phyloP scores from a whole-genome alignment of 2,888 invertebrate species.

The Temnothorax ravouxi region DNA sequence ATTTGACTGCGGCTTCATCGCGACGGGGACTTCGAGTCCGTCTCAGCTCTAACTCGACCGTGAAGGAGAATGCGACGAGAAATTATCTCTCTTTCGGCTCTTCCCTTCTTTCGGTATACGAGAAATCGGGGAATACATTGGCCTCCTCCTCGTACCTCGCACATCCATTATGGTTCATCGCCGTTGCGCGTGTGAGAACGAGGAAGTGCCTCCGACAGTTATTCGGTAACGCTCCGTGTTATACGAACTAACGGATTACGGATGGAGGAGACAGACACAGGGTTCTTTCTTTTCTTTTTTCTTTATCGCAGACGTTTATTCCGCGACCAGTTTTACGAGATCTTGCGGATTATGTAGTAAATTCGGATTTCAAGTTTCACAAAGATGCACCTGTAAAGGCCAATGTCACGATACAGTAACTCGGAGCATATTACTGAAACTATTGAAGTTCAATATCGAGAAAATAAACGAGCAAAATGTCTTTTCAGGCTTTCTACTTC shows the following conservation, averaged over 20 bases:
- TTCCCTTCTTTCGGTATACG: not conserved
- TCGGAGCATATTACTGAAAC: not conserved
- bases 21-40: slow-evolving; percentile 36
- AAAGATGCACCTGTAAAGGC: not conserved
- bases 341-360: slow-evolving; percentile 3
- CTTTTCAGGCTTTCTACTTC: not conserved
- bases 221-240: slow-evolving; percentile 48
- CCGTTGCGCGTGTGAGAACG: slow-evolving; percentile 48
- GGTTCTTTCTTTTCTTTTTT: not conserved
- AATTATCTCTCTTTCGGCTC: slow-evolving; percentile 54
- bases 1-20: slow-evolving; percentile 62
- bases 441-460: not conserved
- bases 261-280: slow-evolving; percentile 2
- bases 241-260: slow-evolving; percentile 33
- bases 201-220: slow-evolving; percentile 54
- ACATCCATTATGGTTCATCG: slow-evolving; percentile 49
- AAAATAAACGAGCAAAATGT: not conserved
- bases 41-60: slow-evolving; percentile 25
- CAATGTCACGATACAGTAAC: not conserved
- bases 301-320: not conserved
- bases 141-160: not conserved
- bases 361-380: not conserved
- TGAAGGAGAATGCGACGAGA: slow-evolving; percentile 66
- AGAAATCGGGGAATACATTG: slow-evolving; percentile 4
- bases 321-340: not conserved